Evolutionary conservation across 92 coral and sea anemone species (phyloP), one percentile per base, ranked within the genome.

Genomic region (Heteractis magnifica): DNA sequence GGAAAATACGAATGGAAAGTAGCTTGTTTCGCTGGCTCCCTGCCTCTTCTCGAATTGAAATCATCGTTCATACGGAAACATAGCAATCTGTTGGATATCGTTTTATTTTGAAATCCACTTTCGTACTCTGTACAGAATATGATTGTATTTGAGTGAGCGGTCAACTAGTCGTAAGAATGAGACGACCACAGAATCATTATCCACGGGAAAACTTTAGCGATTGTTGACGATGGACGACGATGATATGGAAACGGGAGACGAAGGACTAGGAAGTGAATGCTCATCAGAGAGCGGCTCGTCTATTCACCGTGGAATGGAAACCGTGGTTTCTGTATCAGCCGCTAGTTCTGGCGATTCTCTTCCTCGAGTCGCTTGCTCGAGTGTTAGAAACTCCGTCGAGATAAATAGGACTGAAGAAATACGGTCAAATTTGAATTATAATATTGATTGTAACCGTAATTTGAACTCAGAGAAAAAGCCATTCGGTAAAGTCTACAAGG

Each of bases 211-310:
- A 68, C 23, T 26, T 68, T 14, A 2, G 26, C 55, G 86, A 58
- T 56, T 50, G 44, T 34, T 20, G 44, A 12, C 49, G 62, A 85
- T 85, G 88, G 88, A 85, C 20, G 65, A 65, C 55, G 86, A 74
- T 55, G 88, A 70, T 49, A 49, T 85, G 60, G 88, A 85, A 65
- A 78, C 88, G 56, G 71, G 77, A 56, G 88, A 85, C 49, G 88
- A 85, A 58, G 88, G 88, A 5, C 44, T 85, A 68, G 88, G 88
- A 19, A 85, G 88, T 56, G 88, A 85, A 52, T 85, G 88, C 53
- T 85, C 88, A 1, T 85, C 88, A 6, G 88, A 85, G 34, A 77
- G 83, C 34, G 88, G 88, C 4, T 78, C 82, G 21, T 23, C n/a
- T 2, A 49, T 55, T 13, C 75, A 65, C 11, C 81, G 79, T 21